Evolutionary conservation across 2,797 vertebrate species (phyloP), one percentile per base, ranked within the genome.

Genomic region (Ctenochaetus hawaiiensis): DNA sequence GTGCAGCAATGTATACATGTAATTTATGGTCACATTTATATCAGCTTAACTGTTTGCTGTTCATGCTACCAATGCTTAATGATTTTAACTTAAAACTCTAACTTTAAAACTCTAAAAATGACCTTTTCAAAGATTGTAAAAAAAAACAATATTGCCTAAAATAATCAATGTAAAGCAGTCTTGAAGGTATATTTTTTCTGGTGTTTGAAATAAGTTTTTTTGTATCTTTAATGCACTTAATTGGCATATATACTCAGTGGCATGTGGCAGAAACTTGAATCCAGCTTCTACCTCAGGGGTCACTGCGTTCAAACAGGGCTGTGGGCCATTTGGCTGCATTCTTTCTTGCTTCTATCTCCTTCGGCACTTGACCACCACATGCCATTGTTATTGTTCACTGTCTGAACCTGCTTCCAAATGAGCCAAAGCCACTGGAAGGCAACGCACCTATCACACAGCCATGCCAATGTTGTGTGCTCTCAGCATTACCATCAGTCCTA

Each of bases 351-450:
- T 76, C 65, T 26, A 47, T 85, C 74, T 83, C 66, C 68, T 69
- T 51, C 39, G 75, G 79, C 78, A 83, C 76, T 83, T 88, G 77
- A 86, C 90, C 72, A 75, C 81, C 57, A 53, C 84, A 87, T 82
- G 81, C 86, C 80, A 10, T 49, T 56, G 78, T 60, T 61, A 83
- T 91, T 75, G 82, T 75, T 79, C 45, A 61, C 70, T 2, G 89
- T 83, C 89, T 91, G 88, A 92, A 82, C 58, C 1, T 59, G 77
- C 79, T 82, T 83, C 80, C 68, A 89, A 78, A 90, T 80, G 75
- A 67, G 80, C 62, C 22, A 16, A 44, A 70, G 79, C 86, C 61
- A 68, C 16, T 47, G 63, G 69, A 87, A 87, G 59, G 53, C 49
- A 75, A 75, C 64, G 65, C 47, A 83, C 53, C 88, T 83, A 47